Percentiles rank a stretch among this genome's conserved stretches.
Conservation (phyloP, 2,797 vertebrate genomes). For the Myripristis murdjan region DNA sequence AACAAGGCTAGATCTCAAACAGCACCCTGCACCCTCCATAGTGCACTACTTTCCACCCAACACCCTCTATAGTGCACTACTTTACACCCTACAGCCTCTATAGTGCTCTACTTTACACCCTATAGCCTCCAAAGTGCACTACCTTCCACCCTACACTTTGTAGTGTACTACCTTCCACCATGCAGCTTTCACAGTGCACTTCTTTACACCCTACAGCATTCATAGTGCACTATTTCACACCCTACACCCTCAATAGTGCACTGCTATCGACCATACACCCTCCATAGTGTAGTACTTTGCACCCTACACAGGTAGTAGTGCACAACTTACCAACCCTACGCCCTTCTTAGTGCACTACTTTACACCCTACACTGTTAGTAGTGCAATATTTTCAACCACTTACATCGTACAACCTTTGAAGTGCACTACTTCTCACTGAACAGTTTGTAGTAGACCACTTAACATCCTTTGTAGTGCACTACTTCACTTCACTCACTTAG, state of each 20-base stretch:
- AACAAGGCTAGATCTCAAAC: constrained; percentile 70
- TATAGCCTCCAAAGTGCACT: constrained; percentile 15
- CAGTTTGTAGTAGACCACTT: too few relatives aligned
- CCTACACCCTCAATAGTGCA: too few relatives aligned
- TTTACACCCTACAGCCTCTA: constrained; percentile 6
- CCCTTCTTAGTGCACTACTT: not conserved
- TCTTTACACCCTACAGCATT: not conserved
- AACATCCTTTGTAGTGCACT: constrained; percentile 6
- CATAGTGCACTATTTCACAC: too few relatives aligned
- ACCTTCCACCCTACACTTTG: not conserved
- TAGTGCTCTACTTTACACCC: constrained; percentile 10
- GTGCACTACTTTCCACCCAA: constrained; percentile 32
- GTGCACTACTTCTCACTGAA: not conserved
- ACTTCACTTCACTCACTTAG: too few relatives aligned
- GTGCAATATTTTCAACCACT: not conserved
- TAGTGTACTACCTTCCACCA: constrained; percentile 27
- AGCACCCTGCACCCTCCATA: constrained; percentile 61
- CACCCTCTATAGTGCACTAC: not conserved
- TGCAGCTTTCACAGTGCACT: constrained; percentile 3
- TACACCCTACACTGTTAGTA: not conserved
- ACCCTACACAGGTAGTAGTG: constrained; percentile 1
- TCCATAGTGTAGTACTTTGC: constrained; percentile 5
- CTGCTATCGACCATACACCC: not conserved
- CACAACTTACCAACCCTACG: not conserved
- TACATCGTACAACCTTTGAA: not conserved